phyloP scores from a whole-genome alignment of 2,113 vertebrate genomes.

The Calidris pygmaea region DNA sequence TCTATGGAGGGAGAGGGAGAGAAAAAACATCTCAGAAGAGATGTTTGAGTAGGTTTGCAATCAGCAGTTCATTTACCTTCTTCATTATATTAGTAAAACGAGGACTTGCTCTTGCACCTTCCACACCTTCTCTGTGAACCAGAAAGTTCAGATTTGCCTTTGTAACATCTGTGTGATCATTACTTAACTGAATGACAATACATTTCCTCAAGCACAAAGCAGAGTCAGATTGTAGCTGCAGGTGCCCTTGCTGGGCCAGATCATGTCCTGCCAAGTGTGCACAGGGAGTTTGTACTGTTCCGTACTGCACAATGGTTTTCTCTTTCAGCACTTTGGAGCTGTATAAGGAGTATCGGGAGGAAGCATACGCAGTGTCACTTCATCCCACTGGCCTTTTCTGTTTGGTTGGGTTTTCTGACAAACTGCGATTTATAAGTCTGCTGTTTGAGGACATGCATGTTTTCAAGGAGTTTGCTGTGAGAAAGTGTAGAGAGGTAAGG shows the following conservation, averaged over 20 bases:
- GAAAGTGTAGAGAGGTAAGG: constrained; percentile 87
- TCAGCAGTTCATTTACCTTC: neutral
- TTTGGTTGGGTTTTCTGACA: constrained; percentile 92
- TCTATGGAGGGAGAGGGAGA: neutral
- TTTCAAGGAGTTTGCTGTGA: constrained; percentile 89
- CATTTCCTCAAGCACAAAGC: neutral
- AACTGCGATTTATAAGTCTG: constrained; percentile 89
- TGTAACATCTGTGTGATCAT: neutral
- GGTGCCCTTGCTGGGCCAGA: neutral
- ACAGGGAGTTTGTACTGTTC: neutral
- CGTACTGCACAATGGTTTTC: neutral
- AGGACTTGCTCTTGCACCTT: neutral
- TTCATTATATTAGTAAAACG: neutral
- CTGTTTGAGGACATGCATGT: constrained; percentile 86
- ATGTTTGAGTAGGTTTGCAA: neutral
- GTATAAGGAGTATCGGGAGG: constrained; percentile 88
- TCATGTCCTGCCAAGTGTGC: neutral
- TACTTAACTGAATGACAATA: neutral
- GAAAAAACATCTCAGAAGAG: neutral
- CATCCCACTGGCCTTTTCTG: constrained; percentile 91
- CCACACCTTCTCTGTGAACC: neutral
- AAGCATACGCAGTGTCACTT: constrained; percentile 85
- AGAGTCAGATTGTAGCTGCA: neutral
- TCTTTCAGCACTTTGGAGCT: constrained; percentile 84
- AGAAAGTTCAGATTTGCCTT: neutral